Evolutionary conservation across 1,140 invertebrate species (phyloP).

Genomic region (Sitophilus oryzae): DNA sequence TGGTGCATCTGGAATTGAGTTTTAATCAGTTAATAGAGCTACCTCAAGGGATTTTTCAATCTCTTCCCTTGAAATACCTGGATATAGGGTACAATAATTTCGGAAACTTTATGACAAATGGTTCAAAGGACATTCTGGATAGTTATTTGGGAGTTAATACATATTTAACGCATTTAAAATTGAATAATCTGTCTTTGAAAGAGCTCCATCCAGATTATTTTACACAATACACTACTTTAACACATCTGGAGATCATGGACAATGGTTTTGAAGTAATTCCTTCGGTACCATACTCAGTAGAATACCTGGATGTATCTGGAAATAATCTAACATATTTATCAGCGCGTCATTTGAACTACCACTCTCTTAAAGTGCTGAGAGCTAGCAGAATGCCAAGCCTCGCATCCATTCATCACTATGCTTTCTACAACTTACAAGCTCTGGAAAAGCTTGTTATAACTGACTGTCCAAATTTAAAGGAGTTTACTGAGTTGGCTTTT

Average conservation of each 20-base stretch:
- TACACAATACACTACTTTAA: conserved; percentile 24
- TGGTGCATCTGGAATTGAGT: conserved; percentile 46
- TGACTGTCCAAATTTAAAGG: conserved; percentile 33
- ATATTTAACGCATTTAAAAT: conserved; percentile 28
- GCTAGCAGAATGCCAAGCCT: conserved; percentile 36
- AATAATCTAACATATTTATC: conserved; percentile 32
- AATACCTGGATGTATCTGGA: conserved; percentile 40
- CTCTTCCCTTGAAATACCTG: conserved; percentile 26
- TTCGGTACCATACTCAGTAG: conserved; percentile 27
- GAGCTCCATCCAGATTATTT: conserved; percentile 31
- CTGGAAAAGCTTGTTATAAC: conserved; percentile 36
- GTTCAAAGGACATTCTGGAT: conserved; percentile 17
- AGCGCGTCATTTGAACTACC: conserved; percentile 34
- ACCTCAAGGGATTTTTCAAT: conserved; percentile 27
- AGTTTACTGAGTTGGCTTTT: conserved; percentile 38
- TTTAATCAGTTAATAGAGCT: conserved; percentile 33
- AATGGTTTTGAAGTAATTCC: conserved; percentile 36
- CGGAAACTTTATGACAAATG: conserved; percentile 25
- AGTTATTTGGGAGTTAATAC: conserved; percentile 25
- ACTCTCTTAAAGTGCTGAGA: conserved; percentile 33
- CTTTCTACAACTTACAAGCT: conserved; percentile 38
- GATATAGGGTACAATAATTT: conserved; percentile 38
- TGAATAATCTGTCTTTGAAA: conserved; percentile 33
- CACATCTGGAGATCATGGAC: conserved; percentile 32
- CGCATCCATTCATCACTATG: conserved; percentile 35